Percentiles rank a stretch among this genome's conserved stretches.
These are phyloP conservation scores for Campaea margaritaria DNA, from an alignment of 2,888 invertebrate species.

Conservation along the genomic window DNA sequence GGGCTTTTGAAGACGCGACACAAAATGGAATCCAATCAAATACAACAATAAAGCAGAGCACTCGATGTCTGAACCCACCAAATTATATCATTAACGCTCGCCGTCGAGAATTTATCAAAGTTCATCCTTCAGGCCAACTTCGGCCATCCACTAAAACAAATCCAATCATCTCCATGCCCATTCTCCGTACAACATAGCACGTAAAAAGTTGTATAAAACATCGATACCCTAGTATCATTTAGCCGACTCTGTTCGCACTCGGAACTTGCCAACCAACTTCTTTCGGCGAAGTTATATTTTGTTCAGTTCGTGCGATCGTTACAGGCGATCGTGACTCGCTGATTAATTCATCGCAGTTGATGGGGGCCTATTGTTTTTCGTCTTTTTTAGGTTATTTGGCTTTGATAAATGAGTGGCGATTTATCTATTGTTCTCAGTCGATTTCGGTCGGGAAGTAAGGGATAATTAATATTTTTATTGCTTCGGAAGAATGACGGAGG, in stretches of 20 bases:
- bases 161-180: slow-evolving; percentile 55
- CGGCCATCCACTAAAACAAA: slow-evolving; percentile 49
- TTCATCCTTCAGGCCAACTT: slow-evolving; percentile 40
- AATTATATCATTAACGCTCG: slow-evolving; percentile 18
- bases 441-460: slow-evolving; percentile 40
- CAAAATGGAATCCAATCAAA: slow-evolving; percentile 11
- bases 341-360: slow-evolving; percentile 67
- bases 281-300: slow-evolving; percentile 62
- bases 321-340: slow-evolving; percentile 75
- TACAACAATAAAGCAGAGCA: neutral
- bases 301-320: slow-evolving; percentile 75
- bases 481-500: slow-evolving; percentile 27
- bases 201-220: slow-evolving; percentile 65
- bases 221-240: slow-evolving; percentile 62
- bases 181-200: slow-evolving; percentile 54
- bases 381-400: slow-evolving; percentile 59
- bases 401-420: slow-evolving; percentile 60
- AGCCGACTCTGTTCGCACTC: slow-evolving; percentile 47
- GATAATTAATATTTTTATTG: slow-evolving; percentile 51
- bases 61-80: slow-evolving; percentile 5
- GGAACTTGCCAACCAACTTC: slow-evolving; percentile 61
- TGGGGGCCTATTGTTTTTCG: slow-evolving; percentile 63
- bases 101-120: slow-evolving; percentile 40
- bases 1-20: neutral
- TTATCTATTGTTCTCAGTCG: slow-evolving; percentile 54